Base-by-base conservation (phyloP, 2,888 invertebrate genomes). In the Idaea dimidiata region DNA sequence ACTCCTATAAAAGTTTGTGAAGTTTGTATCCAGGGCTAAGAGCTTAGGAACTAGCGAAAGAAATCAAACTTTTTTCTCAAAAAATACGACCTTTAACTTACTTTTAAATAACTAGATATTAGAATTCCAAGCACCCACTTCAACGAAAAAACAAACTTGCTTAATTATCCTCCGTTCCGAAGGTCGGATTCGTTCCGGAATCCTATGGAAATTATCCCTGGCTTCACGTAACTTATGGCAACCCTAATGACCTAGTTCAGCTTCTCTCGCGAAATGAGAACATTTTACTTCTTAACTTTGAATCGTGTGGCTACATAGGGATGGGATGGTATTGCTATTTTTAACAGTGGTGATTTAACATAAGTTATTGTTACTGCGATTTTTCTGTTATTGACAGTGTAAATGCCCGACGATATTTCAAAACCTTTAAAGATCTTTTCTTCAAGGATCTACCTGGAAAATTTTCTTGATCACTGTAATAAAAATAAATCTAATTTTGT, bases 111-210 rank as follows among this genome's bases (percentile, higher is more conserved):
- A 43, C 10, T 43, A 43, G 43, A 43, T 24, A 43, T 43, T 43
- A 43, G 43, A 43, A 43, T 43, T 43, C 43, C 43, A 43, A 43
- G 43, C 43, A 43, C 43, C 43, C 43, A 43, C 43, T 43, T 43
- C 43, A 10, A 6, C 43, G 43, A 43, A 43, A 43, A 43, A 43
- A 43, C 43, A 43, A 43, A 43, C 43, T 43, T 43, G 43, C 43
- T 43, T 43, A 43, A 43, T 43, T 43, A 43, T 14, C 2, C 8
- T 7, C 43, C 24, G 24, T 43, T 43, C 43, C 43, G 43, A 43
- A 43, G 43, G 7, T 10, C 3, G 43, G 43, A 43, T 10, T 43
- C 43, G 10, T 43, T 14, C 43, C 43, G 43, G 14, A 10, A 43
- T 43, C 14, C 43, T 10, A 10, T 8, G 43, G 43, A 8, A 43